Evolutionary conservation across 2,888 invertebrate species (phyloP).

Genomic region (Tenodera sinensis): DNA sequence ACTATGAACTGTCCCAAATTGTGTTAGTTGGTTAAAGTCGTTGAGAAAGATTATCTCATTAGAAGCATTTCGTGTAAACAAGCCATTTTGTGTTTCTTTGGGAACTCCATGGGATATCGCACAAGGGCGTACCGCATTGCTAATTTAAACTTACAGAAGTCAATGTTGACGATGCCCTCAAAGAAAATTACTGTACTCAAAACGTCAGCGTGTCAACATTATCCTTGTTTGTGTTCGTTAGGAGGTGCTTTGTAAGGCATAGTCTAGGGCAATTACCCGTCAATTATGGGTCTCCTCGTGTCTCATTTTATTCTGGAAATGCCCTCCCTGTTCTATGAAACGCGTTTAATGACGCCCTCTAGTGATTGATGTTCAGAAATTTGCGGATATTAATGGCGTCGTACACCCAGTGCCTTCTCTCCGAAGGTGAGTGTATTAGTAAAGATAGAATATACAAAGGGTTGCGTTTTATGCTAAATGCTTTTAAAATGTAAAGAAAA

Average conservation of each 20-base stretch:
- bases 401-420: background rate
- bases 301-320: background rate
- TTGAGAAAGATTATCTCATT: background rate
- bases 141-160: background rate
- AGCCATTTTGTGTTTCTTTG: background rate
- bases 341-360: background rate
- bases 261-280: background rate
- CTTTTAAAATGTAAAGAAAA: too few relatives aligned
- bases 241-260: background rate
- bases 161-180: background rate
- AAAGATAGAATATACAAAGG: too few relatives aligned
- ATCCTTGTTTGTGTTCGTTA: background rate
- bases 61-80: background rate
- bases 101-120: background rate
- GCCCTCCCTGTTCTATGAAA: background rate
- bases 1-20: background rate
- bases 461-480: too few relatives aligned
- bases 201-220: background rate
- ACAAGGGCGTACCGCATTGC: background rate
- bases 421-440: too few relatives aligned
- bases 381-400: background rate
- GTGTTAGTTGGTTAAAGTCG: background rate
- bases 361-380: background rate
- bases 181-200: background rate
- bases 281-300: background rate